Conservation (phyloP, 35 echinoderm and acorn worm species). For the Diadema setosum region DNA sequence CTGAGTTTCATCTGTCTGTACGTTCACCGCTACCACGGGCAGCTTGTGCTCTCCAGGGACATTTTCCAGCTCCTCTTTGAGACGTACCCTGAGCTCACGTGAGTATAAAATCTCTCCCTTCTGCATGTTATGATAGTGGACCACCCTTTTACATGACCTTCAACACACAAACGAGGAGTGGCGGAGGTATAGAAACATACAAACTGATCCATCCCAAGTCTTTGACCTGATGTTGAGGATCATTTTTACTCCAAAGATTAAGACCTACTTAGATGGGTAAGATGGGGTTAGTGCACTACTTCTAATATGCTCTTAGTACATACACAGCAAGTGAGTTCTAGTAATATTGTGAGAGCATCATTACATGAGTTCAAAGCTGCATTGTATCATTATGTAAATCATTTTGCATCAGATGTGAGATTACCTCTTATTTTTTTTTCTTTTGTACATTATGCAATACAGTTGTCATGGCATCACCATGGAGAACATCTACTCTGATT, state of each 20-base stretch:
- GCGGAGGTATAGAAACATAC: neutral
- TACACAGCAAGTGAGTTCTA: no score
- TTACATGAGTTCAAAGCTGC: no score
- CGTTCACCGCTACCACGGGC: conserved; percentile 50
- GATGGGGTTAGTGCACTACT: no score
- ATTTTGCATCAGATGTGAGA: no score
- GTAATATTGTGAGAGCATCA: no score
- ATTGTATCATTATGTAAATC: no score
- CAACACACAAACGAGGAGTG: neutral
- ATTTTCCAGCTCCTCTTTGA: conserved; percentile 78
- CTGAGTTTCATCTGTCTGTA: conserved; percentile 41
- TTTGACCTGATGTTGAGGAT: neutral
- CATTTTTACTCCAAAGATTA: neutral
- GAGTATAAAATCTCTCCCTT: conserved; percentile 40
- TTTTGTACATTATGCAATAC: no score
- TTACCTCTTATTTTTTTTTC: no score
- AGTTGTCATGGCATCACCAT: conserved; percentile 57
- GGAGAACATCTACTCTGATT: conserved; percentile 55
- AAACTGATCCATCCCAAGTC: neutral
- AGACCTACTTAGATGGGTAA: neutral
- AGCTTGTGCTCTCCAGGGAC: conserved; percentile 67
- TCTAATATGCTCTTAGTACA: no score
- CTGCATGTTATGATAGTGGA: neutral
- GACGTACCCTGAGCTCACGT: conserved; percentile 62
- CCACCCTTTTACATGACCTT: neutral